A percentile compares a stretch with the other conserved stretches of the same genome.
phyloP scores from a whole-genome alignment of 2,888 invertebrate species.

The Drosophila pegasa region DNA sequence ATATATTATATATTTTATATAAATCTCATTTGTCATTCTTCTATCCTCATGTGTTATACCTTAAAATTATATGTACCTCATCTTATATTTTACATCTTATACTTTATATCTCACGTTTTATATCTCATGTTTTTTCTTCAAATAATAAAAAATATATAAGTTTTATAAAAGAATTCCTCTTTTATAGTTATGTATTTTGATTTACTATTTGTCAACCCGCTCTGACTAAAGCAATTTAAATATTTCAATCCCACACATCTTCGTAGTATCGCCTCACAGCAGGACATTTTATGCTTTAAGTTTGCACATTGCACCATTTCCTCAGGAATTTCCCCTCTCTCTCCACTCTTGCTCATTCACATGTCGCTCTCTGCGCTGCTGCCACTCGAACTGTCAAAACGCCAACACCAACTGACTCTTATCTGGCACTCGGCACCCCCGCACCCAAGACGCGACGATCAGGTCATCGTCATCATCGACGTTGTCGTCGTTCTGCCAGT shows the following conservation, averaged over 20 bases:
- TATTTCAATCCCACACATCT: background rate
- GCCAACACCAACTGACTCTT: slow-evolving; percentile 60
- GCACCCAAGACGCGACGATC: background rate
- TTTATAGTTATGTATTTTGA: no score
- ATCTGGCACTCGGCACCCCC: slow-evolving; percentile 35
- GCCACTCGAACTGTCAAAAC: slow-evolving; percentile 58
- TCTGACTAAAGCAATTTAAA: background rate
- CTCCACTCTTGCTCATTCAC: background rate
- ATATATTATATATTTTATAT: no score
- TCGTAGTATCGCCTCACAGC: background rate
- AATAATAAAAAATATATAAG: no score
- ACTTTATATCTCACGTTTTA: no score
- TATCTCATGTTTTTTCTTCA: no score
- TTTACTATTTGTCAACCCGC: background rate
- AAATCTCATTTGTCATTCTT: no score
- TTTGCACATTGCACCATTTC: slow-evolving; percentile 11
- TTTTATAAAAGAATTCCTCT: no score
- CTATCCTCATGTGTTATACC: no score
- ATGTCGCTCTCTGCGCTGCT: slow-evolving; percentile 9
- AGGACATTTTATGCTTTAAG: slow-evolving; percentile 14
- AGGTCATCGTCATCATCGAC: slow-evolving; percentile 26
- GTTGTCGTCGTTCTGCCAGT: slow-evolving; percentile 26
- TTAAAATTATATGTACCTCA: no score
- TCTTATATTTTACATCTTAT: no score
- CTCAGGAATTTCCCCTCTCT: background rate